Percentiles rank a stretch among this genome's conserved stretches.
Evolutionary conservation across 2,113 vertebrate species (phyloP).

Genomic region (Nibea albiflora): DNA sequence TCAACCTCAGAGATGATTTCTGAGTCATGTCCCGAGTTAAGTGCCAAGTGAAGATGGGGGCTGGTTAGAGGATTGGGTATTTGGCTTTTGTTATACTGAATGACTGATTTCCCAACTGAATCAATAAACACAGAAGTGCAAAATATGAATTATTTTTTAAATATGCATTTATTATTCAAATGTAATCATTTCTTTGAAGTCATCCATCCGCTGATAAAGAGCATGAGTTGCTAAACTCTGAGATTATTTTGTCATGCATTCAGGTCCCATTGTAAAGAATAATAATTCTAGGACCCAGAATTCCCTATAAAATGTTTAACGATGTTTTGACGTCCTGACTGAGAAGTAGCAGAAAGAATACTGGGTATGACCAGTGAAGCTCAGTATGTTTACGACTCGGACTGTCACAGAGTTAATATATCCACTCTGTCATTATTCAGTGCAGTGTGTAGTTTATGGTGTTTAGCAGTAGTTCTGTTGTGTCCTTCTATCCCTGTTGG

Average conservation of each 20-base stretch:
- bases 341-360: background rate
- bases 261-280: background rate
- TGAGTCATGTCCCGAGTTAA: too few relatives aligned
- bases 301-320: background rate
- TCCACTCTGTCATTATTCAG: background rate
- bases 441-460: background rate
- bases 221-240: too few relatives aligned
- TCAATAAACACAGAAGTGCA: too few relatives aligned
- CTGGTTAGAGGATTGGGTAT: too few relatives aligned
- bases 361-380: background rate
- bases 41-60: too few relatives aligned
- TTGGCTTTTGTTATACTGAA: too few relatives aligned
- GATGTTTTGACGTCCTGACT: background rate
- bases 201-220: too few relatives aligned
- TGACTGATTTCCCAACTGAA: too few relatives aligned
- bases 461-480: background rate
- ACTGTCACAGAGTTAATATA: background rate
- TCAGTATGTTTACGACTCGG: background rate
- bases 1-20: too few relatives aligned
- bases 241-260: background rate
- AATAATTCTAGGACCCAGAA: background rate
- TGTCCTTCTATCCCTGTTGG: constrained; percentile 10
- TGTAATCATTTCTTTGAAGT: too few relatives aligned
- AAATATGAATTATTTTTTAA: too few relatives aligned
- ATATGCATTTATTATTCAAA: too few relatives aligned